Percentiles rank a stretch among this genome's conserved stretches.
phyloP scores from a whole-genome alignment of 1,140 invertebrate species.

The Euwallacea fornicatus region DNA sequence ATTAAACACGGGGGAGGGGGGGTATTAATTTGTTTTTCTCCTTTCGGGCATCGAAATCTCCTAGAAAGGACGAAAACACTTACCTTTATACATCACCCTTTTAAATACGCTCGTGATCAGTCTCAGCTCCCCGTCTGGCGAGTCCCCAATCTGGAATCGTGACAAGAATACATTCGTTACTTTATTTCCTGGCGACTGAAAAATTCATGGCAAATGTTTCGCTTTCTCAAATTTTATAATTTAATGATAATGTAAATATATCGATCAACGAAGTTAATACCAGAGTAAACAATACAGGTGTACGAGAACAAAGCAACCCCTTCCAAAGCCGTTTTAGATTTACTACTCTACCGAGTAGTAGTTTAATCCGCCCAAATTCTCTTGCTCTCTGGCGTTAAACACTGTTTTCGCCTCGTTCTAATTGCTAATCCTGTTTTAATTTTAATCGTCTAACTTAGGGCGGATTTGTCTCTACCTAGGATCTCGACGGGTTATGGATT shows the following conservation, averaged over 20 bases:
- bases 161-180: conserved; percentile 47
- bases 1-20: neutral
- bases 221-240: conserved; percentile 14
- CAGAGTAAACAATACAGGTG: neutral
- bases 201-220: conserved; percentile 21
- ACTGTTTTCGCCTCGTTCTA: conserved; percentile 23
- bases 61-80: conserved; percentile 48
- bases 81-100: conserved; percentile 80
- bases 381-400: conserved; percentile 27
- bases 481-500: conserved; percentile 19
- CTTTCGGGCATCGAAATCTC: neutral
- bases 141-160: conserved; percentile 76
- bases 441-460: conserved; percentile 20
- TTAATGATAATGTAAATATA: conserved; percentile 10
- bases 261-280: neutral
- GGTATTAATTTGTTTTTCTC: neutral
- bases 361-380: conserved; percentile 22
- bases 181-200: conserved; percentile 30
- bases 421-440: conserved; percentile 29
- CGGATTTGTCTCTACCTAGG: conserved; percentile 19
- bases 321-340: conserved; percentile 10
- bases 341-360: conserved; percentile 11
- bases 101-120: conserved; percentile 85
- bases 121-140: conserved; percentile 79
- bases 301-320: neutral